Evolutionary conservation across 2,113 vertebrate genomes (phyloP).

Genomic region (Tamias sibiricus): DNA sequence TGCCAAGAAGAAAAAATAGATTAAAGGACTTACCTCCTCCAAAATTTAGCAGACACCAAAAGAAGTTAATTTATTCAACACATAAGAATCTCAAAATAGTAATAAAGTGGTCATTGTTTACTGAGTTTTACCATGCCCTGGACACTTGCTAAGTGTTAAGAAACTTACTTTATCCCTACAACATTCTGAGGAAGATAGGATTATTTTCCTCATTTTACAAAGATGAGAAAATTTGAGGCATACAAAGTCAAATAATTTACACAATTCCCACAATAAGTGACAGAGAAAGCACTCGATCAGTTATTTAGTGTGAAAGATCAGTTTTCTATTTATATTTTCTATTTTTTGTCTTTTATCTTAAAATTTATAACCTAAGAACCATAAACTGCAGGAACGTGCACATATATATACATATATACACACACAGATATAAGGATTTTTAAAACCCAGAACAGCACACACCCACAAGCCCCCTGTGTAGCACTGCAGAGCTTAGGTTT

Average conservation of each 20-base stretch:
- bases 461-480: slow-evolving; percentile 87
- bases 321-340: slow-evolving; percentile 46
- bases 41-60: slow-evolving; percentile 66
- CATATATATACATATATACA: slow-evolving; percentile 60
- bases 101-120: slow-evolving; percentile 32
- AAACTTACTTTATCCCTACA: slow-evolving; percentile 8
- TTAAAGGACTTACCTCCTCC: slow-evolving; percentile 33
- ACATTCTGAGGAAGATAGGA: not conserved
- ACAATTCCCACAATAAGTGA: not conserved
- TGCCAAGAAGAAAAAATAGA: slow-evolving; percentile 52
- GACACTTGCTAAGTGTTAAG: slow-evolving; percentile 23
- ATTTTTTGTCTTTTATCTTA: slow-evolving; percentile 21
- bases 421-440: slow-evolving; percentile 56
- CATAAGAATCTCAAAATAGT: not conserved
- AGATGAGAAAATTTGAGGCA: slow-evolving; percentile 43
- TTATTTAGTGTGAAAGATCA: slow-evolving; percentile 40
- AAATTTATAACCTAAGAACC: slow-evolving; percentile 47
- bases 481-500: slow-evolving; percentile 85
- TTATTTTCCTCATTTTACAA: slow-evolving; percentile 55
- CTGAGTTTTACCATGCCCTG: slow-evolving; percentile 33
- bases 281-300: not conserved
- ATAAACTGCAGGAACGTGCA: not conserved
- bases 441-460: slow-evolving; percentile 80
- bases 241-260: slow-evolving; percentile 43
- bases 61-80: slow-evolving; percentile 50